Conservation (phyloP, 2,888 invertebrate genomes). For the Luperina testacea region DNA sequence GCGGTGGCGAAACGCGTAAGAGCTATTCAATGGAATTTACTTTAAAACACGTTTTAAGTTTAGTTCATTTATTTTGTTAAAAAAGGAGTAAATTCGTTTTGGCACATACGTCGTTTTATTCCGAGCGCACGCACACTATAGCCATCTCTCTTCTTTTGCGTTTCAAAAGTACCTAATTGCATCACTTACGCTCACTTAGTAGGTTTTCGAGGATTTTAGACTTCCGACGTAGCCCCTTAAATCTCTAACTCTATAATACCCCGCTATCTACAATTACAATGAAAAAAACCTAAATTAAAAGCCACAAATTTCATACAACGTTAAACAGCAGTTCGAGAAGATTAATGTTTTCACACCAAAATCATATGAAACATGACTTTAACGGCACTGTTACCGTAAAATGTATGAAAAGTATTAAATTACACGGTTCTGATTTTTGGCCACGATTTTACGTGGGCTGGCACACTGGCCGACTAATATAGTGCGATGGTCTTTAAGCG, state of each 20-base stretch:
- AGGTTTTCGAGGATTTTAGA: too few species aligned
- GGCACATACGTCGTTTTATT: too few species aligned
- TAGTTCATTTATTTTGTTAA: too few species aligned
- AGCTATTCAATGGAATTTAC: too few species aligned
- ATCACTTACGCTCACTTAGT: too few species aligned
- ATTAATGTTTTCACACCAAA: slow-evolving; percentile 58
- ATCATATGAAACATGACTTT: slow-evolving; percentile 25
- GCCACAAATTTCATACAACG: slow-evolving; percentile 31
- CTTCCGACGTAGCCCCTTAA: background rate
- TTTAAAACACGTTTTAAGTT: too few species aligned
- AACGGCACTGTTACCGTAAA: slow-evolving; percentile 54
- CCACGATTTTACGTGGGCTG: slow-evolving; percentile 28
- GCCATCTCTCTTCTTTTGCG: too few species aligned
- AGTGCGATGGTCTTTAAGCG: background rate
- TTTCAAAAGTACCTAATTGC: too few species aligned
- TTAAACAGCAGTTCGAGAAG: slow-evolving; percentile 27
- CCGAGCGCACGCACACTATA: too few species aligned
- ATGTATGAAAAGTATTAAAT: slow-evolving; percentile 56
- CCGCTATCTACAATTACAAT: slow-evolving; percentile 21
- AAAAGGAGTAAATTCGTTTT: too few species aligned
- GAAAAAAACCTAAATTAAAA: slow-evolving; percentile 35
- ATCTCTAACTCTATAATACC: background rate
- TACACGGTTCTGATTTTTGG: slow-evolving; percentile 62
- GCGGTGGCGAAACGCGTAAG: too few species aligned
- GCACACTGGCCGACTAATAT: slow-evolving; percentile 62